Evolutionary conservation across 2,797 vertebrate species (phyloP).

Genomic region (Diplodus sargus): DNA sequence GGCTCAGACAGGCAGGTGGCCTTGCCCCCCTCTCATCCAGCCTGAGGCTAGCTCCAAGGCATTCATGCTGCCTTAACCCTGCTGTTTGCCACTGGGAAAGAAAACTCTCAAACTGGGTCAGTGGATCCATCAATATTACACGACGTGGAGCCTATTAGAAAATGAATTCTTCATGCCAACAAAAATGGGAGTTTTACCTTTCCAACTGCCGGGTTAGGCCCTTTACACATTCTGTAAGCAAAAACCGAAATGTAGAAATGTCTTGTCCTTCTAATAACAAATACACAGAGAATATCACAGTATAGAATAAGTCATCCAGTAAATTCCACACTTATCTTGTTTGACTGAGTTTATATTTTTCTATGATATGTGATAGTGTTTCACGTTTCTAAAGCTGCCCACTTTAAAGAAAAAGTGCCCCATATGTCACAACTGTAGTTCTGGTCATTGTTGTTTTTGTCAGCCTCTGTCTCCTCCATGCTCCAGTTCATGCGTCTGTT

Average conservation of each 20-base stretch:
- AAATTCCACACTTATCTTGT: slow-evolving; percentile 16
- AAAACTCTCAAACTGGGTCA: slow-evolving; percentile 69
- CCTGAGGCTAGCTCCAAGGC: slow-evolving; percentile 72
- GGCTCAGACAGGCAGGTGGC: slow-evolving; percentile 52
- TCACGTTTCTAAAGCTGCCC: background rate
- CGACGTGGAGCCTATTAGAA: slow-evolving; percentile 63
- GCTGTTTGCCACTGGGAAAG: slow-evolving; percentile 58
- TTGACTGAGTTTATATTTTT: background rate
- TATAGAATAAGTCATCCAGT: background rate
- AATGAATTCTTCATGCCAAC: slow-evolving; percentile 63
- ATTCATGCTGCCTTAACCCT: slow-evolving; percentile 63
- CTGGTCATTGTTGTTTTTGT: too few relatives aligned
- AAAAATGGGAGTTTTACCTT: slow-evolving; percentile 55
- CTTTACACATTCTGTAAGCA: slow-evolving; percentile 38
- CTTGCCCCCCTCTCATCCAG: slow-evolving; percentile 7
- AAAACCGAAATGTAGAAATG: slow-evolving; percentile 8
- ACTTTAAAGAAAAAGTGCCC: too few relatives aligned
- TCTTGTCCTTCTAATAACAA: slow-evolving; percentile 1
- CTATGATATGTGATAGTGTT: background rate
- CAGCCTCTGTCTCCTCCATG: too few relatives aligned
- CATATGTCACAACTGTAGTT: too few relatives aligned
- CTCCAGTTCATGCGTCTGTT: too few relatives aligned
- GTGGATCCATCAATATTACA: slow-evolving; percentile 72
- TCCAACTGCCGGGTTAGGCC: slow-evolving; percentile 1
- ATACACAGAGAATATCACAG: slow-evolving; percentile 6